A percentile compares a stretch with the other conserved stretches of the same genome.
phyloP scores from a whole-genome alignment of 2,113 vertebrate genomes.

The Elachura formosa region DNA sequence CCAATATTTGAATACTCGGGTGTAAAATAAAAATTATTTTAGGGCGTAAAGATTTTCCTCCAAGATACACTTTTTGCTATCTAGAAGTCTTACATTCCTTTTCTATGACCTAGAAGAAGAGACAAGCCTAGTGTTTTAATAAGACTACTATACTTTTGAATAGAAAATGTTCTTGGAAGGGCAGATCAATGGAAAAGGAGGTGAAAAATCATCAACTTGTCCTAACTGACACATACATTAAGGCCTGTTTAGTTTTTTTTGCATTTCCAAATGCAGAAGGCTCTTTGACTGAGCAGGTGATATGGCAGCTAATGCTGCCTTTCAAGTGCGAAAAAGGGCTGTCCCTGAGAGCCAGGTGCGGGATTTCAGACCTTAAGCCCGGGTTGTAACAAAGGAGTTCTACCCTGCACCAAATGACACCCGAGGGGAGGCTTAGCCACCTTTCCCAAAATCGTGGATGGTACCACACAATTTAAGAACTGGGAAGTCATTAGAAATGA shows the following conservation, averaged over 20 bases:
- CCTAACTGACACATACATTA: neutral
- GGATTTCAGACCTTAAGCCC: neutral
- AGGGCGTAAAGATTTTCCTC: neutral
- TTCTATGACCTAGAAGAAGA: neutral
- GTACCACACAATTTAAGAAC: neutral
- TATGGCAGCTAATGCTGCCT: neutral
- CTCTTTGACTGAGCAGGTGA: neutral
- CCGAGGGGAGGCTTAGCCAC: neutral
- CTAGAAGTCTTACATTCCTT: neutral
- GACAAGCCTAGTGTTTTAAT: neutral
- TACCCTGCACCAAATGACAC: neutral
- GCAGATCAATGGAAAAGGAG: neutral
- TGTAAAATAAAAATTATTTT: neutral
- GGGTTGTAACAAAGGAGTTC: neutral
- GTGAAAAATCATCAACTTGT: neutral
- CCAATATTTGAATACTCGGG: neutral
- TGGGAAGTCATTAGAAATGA: neutral
- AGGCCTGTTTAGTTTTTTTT: neutral
- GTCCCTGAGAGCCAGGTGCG: neutral
- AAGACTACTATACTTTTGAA: neutral
- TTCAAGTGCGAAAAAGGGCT: constrained; percentile 20
- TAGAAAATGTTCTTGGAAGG: neutral
- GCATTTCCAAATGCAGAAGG: neutral
- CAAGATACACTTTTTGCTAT: neutral
- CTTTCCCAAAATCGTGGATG: neutral